A percentile compares a stretch with the other conserved stretches of the same genome.
phyloP scores from a whole-genome alignment of 2,888 invertebrate genomes.

The Dyspetes luteomarginatus region DNA sequence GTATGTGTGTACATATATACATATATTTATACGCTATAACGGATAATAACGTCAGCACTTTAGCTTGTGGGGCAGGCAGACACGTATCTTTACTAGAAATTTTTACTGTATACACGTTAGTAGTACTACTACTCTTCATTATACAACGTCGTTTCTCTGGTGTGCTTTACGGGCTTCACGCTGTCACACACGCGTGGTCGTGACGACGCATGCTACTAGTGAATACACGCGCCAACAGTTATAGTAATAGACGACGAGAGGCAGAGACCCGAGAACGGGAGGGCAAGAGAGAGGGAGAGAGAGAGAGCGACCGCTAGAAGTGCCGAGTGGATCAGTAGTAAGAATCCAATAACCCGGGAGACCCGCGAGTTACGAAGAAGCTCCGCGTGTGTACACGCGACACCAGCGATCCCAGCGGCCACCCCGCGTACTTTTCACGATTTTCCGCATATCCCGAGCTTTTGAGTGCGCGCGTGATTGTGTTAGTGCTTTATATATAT shows the following conservation, averaged over 20 bases:
- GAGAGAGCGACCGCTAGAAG: background rate
- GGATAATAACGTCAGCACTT: constrained; percentile 31
- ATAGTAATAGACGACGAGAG: background rate
- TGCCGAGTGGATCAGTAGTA: background rate
- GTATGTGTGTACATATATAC: background rate
- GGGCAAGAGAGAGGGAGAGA: background rate
- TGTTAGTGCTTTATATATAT: background rate
- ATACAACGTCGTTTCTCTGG: constrained; percentile 4
- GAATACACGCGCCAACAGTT: no score
- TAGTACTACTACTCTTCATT: constrained; percentile 9
- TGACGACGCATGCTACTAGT: background rate
- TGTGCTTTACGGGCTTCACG: background rate
- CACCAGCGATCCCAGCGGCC: background rate
- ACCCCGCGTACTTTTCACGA: constrained; percentile 14
- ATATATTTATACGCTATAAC: background rate
- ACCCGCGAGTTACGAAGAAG: background rate
- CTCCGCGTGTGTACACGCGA: background rate
- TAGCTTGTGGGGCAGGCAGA: constrained; percentile 10
- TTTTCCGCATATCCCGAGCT: background rate
- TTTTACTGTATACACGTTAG: background rate
- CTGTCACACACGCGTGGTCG: background rate
- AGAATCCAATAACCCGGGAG: background rate
- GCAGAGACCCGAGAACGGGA: background rate
- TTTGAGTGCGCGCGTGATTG: background rate
- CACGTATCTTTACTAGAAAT: constrained; percentile 26